Percentiles rank a stretch among this genome's conserved stretches.
phyloP scores from a whole-genome alignment of 1,140 invertebrate genomes.

The Pachypsylla venusta region DNA sequence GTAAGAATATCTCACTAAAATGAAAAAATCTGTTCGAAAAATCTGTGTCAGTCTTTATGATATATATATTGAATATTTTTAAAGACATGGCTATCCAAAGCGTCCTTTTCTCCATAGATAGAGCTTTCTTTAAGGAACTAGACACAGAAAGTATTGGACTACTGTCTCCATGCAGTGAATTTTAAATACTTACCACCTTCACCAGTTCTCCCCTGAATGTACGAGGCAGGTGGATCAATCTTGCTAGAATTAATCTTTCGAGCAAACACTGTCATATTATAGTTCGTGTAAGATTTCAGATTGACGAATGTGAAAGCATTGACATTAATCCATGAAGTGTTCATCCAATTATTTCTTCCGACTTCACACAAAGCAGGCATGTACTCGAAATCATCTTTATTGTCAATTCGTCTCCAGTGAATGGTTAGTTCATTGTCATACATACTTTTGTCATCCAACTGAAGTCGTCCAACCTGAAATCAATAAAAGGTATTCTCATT shows the following conservation, averaged over 20 bases:
- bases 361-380: constrained; percentile 38
- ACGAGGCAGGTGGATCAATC: constrained; percentile 43
- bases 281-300: constrained; percentile 50
- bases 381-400: constrained; percentile 38
- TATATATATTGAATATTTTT: no score
- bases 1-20: no score
- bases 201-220: constrained; percentile 40
- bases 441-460: constrained; percentile 34
- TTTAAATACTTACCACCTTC: constrained; percentile 40
- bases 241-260: constrained; percentile 30
- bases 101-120: no score
- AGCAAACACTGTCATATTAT: constrained; percentile 64
- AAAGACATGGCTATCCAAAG: no score
- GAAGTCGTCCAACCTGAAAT: constrained; percentile 34
- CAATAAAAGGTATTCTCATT: no score
- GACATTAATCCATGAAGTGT: constrained; percentile 39
- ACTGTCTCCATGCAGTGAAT: no score
- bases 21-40: no score
- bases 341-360: constrained; percentile 36
- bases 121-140: no score
- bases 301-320: constrained; percentile 41
- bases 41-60: no score
- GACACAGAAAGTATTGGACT: constrained; percentile 12
- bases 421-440: constrained; percentile 36
- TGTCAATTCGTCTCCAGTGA: constrained; percentile 37